Base-by-base conservation (phyloP, 2,888 invertebrate genomes). In the Drosophila cognata region DNA sequence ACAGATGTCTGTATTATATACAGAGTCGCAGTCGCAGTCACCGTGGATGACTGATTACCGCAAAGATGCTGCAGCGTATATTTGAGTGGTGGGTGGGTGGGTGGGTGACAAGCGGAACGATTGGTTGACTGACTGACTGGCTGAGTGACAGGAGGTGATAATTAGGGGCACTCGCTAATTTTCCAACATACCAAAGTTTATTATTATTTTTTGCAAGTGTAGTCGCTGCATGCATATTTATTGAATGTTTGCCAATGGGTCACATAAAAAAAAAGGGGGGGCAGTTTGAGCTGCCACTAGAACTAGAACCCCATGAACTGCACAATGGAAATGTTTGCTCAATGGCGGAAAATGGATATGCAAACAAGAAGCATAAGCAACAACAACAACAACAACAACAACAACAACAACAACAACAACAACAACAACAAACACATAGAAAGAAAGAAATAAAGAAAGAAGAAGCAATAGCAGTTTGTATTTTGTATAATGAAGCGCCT, bases 321-420 rank as follows among this genome's bases (percentile, higher is more conserved):
- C 66, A 66, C 60, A 64, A 59, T 55, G 64, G 57, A 81, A 77
- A 62, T 81, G 86, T 86, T 83, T 81, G 81, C 59, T 77, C 81
- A 68, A 71, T 75, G 84, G 79, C 88, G 82, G 88, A 87, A 84
- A 87, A 87, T 87, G 87, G 73, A 82, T 89, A 87, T 84, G 84
- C 87, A 84, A 83, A 87, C 84, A 85, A 84, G 78, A 81, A 88
- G 84, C 74, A 67, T 63, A 46, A 64, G 56, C 21, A 60, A 43
- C 43, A 41, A 57, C 38, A 70, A 64, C 31, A 63, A 38, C 28
- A 52, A 46, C 11, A n/a, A n/a, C 38, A 38, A 38, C 7, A 11
- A n/a, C n/a, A n/a, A n/a, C n/a, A n/a, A n/a, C 21, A 60, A 43
- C 43, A 41, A 57, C 38, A 70, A 64, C 31, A 63, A 38, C 28